Evolutionary conservation across 2,797 vertebrate species (phyloP).

Genomic region (Nannoperca australis): DNA sequence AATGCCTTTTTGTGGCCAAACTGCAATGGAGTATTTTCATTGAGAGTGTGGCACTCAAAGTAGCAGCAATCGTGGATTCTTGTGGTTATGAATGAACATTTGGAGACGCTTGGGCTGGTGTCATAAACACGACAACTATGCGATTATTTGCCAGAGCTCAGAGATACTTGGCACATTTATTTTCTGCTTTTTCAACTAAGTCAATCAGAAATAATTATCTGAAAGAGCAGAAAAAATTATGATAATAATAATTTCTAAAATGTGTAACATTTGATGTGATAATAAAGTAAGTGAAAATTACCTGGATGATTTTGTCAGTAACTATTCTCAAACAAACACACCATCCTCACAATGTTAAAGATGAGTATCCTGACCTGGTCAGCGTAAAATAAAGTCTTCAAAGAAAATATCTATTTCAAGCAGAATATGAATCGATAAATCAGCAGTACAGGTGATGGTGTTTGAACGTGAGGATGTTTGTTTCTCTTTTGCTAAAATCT

Average conservation of each 20-base stretch:
- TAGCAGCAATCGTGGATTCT: slow-evolving; percentile 49
- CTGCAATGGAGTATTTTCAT: slow-evolving; percentile 61
- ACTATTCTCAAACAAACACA: slow-evolving; percentile 9
- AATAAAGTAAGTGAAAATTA: not conserved
- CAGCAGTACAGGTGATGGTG: not conserved
- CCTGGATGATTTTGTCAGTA: not conserved
- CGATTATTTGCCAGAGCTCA: slow-evolving; percentile 24
- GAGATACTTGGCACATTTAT: slow-evolving; percentile 21
- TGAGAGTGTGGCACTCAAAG: slow-evolving; percentile 49
- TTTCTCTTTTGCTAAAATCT: slow-evolving; percentile 25
- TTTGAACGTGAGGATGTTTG: not conserved
- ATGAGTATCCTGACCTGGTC: not conserved
- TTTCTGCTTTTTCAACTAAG: slow-evolving; percentile 10
- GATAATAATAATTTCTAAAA: not conserved
- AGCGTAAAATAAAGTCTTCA: not conserved
- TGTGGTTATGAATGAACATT: slow-evolving; percentile 54
- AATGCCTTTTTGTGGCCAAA: slow-evolving; percentile 68
- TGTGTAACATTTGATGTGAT: slow-evolving; percentile 7
- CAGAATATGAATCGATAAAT: not conserved
- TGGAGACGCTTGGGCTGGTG: slow-evolving; percentile 32
- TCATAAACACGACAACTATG: slow-evolving; percentile 43
- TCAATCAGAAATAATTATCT: slow-evolving; percentile 5
- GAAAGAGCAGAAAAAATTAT: not conserved
- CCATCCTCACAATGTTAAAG: not conserved
- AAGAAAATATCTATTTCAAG: not conserved